Evolutionary conservation across 2,888 invertebrate genomes (phyloP), one percentile per base, ranked within the genome.

Genomic region (Stenotaenia linearis): DNA sequence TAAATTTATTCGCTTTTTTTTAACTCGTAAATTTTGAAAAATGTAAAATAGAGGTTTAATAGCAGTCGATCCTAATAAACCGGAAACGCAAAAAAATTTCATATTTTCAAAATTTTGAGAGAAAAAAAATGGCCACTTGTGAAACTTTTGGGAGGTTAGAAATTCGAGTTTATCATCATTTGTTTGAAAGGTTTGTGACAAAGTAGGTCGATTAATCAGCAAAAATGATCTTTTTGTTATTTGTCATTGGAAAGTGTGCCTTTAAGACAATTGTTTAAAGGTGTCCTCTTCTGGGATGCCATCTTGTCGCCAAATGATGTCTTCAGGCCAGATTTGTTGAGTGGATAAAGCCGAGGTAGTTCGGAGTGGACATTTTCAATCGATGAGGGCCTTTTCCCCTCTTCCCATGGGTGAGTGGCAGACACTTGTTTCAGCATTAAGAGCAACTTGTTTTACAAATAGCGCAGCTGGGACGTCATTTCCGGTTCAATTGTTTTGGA

Each of bases 341-440:
- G 61, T 61, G 61, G 45, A 45, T 45, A n/a, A 45, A 9, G 61
- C 61, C 12, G 61, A 2, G 61, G 61, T 25, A 25, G 61, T 23
- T 61, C 23, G 12, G 61, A 61, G 61, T 61, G 61, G 25, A 61
- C 61, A 61, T 9, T 61, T 45, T 25, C 61, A 61, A 61, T 61
- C 61, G 61, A 61, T 61, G 61, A 61, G 25, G 61, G 25, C 25
- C 25, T 25, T 61, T 61, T 61, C 25, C 56, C 25, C 61, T 25
- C 25, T 61, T 61, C 61, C 61, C 61, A 25, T 25, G 61, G 61
- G 61, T 61, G 61, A 61, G 23, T 61, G 61, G 61, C 25, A 15
- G 61, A 61, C 61, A 61, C 61, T 61, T 61, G 61, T 61, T 61
- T 61, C 61, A 61, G 61, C 61, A 61, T 61, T 61, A 61, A 61